Base-by-base conservation (phyloP, 1,140 invertebrate species). In the Phymastichus coffea region DNA sequence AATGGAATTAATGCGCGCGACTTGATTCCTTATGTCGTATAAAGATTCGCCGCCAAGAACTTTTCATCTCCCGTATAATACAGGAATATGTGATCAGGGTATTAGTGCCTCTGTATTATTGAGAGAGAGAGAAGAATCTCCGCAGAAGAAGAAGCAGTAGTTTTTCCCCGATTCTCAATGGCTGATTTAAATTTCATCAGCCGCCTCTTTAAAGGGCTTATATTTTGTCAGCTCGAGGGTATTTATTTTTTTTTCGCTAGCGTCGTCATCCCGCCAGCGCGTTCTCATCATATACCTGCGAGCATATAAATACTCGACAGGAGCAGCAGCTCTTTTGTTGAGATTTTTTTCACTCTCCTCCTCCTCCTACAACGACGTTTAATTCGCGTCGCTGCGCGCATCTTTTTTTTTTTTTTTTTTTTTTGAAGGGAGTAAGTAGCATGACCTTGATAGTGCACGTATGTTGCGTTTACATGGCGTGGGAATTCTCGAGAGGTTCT, bases 61-160 rank as follows among this genome's bases (percentile, higher is more conserved):
- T 74, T 78, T 76, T 76, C 72, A 79, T 76, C 67, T 69, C 68
- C 30, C 60, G 69, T n/a, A n/a, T n/a, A n/a, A n/a, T n/a, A n/a
- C n/a, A n/a, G n/a, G 76, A 79, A 79, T 79, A 79, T 78, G 74
- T 77, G 75, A 79, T 79, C 77, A 77, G 73, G 75, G 76, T 79
- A 78, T 79, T 78, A 76, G 70, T 70, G 68, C 65, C 65, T 68
- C 69, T 74, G 73, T 78, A 77, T 79, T 78, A 78, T 79, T 78
- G 75, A 77, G 72, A 75, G n/a, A n/a, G n/a, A 66, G 72, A 71
- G 70, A 68, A 71, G 68, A 74, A 53, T 43, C 46, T 60, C 26
- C 48, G 56, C 55, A 44, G 33, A 35, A 43, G 53, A 60, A 43
- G 54, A 43, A 51, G 48, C 22, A 22, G 55, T 17, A n/a, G n/a